Percentiles rank a stretch among this genome's conserved stretches.
Conservation (phyloP, 2,113 vertebrate species). For the Campylorhamphus procurvoides region DNA sequence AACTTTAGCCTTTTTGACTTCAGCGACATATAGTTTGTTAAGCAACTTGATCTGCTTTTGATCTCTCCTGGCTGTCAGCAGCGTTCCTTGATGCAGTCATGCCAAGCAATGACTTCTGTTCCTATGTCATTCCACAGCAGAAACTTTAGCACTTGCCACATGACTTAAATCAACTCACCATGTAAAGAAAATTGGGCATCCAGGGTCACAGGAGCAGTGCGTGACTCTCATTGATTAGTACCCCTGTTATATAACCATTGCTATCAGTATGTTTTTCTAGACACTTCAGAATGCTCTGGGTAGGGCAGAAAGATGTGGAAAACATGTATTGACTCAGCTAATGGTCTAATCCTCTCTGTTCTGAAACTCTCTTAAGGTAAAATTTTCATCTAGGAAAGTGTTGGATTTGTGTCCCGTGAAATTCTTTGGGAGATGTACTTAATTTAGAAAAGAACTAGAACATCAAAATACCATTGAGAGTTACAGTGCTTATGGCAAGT, state of each 20-base stretch:
- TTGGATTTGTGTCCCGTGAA: not conserved
- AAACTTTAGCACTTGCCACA: slow-evolving; percentile 68
- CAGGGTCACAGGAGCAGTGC: slow-evolving; percentile 17
- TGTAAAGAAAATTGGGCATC: slow-evolving; percentile 30
- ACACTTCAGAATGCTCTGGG: not conserved
- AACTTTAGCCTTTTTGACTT: slow-evolving; percentile 47
- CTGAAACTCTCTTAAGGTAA: not conserved
- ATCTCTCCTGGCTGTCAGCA: slow-evolving; percentile 71
- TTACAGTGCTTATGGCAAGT: not conserved
- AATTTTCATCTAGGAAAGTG: not conserved
- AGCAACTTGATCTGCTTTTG: slow-evolving; percentile 77
- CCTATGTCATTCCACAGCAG: slow-evolving; percentile 40
- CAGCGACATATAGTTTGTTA: slow-evolving; percentile 56
- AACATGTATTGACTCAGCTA: not conserved
- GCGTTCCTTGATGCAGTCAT: slow-evolving; percentile 47
- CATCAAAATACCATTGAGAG: not conserved
- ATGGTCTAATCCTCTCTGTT: not conserved
- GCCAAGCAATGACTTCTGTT: slow-evolving; percentile 56
- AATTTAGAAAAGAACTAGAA: not conserved
- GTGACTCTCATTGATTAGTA: not conserved
- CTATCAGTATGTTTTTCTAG: not conserved
- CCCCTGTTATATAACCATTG: not conserved
- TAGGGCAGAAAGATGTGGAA: not conserved
- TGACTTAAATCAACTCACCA: slow-evolving; percentile 67
- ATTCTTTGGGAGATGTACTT: not conserved